phyloP scores from a whole-genome alignment of 1,140 invertebrate genomes.

The Bathynomus jamesi region DNA sequence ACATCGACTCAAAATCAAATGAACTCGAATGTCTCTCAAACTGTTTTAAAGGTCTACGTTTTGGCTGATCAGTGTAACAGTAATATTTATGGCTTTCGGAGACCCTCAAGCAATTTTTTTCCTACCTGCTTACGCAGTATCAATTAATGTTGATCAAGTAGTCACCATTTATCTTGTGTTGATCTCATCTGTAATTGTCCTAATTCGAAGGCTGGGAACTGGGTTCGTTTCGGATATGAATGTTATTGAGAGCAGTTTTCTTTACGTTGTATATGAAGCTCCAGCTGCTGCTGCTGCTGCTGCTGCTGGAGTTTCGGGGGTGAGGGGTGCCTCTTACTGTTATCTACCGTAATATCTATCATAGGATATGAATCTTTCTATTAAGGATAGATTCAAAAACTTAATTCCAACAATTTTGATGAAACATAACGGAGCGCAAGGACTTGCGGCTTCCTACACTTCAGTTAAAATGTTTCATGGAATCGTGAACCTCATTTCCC shows the following conservation, averaged over 20 bases:
- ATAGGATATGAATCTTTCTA: no score
- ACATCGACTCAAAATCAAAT: not conserved
- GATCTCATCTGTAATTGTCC: constrained; percentile 60
- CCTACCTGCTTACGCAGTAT: constrained; percentile 59
- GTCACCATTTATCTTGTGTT: constrained; percentile 62
- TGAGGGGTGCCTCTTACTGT: constrained; percentile 65
- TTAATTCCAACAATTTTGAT: constrained; percentile 61
- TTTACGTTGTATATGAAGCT: no score
- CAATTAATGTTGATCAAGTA: constrained; percentile 56
- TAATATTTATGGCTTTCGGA: constrained; percentile 64
- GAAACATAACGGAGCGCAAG: constrained; percentile 61
- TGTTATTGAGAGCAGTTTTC: constrained; percentile 49
- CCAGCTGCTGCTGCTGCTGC: constrained; percentile 57
- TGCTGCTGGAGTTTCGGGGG: constrained; percentile 56
- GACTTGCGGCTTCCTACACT: constrained; percentile 64
- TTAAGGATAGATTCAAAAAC: no score
- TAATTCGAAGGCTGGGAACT: constrained; percentile 58
- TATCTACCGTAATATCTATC: no score
- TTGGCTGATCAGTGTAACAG: constrained; percentile 60
- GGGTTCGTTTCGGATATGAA: constrained; percentile 63
- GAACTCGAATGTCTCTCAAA: constrained; percentile 53
- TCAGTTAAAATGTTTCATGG: constrained; percentile 65
- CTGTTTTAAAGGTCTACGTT: constrained; percentile 56
- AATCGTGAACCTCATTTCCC: constrained; percentile 39
- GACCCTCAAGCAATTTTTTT: constrained; percentile 67